These are phyloP conservation scores for Tupiocoris notatus DNA, from an alignment of 2,888 invertebrate genomes.

Conservation along the genomic window DNA sequence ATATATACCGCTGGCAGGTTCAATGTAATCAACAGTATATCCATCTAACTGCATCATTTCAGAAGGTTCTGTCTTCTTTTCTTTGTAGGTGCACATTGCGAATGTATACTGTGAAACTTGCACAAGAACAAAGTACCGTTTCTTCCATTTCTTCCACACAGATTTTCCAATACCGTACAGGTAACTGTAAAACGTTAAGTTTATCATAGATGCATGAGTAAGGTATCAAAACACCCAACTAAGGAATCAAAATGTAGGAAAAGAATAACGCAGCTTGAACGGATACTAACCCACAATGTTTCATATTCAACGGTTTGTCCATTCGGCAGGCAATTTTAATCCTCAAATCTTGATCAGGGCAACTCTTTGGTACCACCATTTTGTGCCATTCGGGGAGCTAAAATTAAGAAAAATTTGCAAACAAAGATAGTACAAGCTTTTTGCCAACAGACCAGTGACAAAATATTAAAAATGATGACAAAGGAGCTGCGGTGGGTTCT, in stretches of 20 bases:
- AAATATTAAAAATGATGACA: no score
- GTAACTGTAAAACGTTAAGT: conserved; percentile 59
- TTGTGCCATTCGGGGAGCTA: conserved; percentile 97
- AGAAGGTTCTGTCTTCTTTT: conserved; percentile 98
- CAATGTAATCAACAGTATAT: conserved; percentile 98
- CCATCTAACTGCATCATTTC: conserved; percentile 99
- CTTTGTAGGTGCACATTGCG: conserved; percentile 98
- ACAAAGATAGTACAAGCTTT: no score
- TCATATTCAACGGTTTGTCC: conserved; percentile 99
- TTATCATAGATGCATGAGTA: not conserved
- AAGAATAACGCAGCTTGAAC: no score
- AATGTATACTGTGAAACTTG: conserved; percentile 99
- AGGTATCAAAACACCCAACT: not conserved
- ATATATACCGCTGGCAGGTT: conserved; percentile 87
- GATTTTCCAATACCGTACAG: conserved; percentile 91
- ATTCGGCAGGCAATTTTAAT: conserved; percentile 98
- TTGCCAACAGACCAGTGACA: no score
- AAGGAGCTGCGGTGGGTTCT: no score
- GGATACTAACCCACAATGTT: conserved; percentile 85
- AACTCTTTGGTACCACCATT: conserved; percentile 92
- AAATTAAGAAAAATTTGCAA: conserved; percentile 46
- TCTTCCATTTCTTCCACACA: conserved; percentile 99
- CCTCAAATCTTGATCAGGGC: conserved; percentile 90
- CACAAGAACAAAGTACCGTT: conserved; percentile 94
- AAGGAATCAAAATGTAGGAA: no score